Evolutionary conservation across 1,140 invertebrate species (phyloP), one percentile per base, ranked within the genome.

Genomic region (Drosophila chauvacae): DNA sequence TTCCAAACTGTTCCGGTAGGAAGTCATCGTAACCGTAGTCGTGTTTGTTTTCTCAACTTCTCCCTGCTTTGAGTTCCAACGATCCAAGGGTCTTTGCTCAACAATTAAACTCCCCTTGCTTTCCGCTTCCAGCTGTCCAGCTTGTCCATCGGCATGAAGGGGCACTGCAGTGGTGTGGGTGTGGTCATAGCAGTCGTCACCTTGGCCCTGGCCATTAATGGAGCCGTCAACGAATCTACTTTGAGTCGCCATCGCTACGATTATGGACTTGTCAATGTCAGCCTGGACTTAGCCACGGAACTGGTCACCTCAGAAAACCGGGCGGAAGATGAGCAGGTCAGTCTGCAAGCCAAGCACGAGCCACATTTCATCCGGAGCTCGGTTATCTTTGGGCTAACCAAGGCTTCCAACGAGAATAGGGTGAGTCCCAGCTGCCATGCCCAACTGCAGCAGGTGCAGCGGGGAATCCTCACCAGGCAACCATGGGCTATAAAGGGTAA

Each of bases 401-500:
- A 88, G 33, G 58, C 77, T 37, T 90, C 80, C 39, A 91, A 91
- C 35, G 74, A 66, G 35, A 91, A 81, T 45, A 76, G 81, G 41
- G 72, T 91, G n/a, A 91, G 76, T 77, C 50, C 55, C 16, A 63
- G 57, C 7, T 93, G 92, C 58, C 61, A 76, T 26, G 47, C 66
- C 35, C 81, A 92, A 14, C 23, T 93, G 65, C 78, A 88, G 48
- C 77, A 84, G n/a, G 71, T 93, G 28, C 81, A 90, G 44, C 64
- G 80, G 1, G 81, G 78, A 35, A 91, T 93, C 35, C 74, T 91
- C 13, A 65, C 60, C 20, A 91, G 86, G 41, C 90, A 92, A 47
- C 81, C 91, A 18, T 93, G 92, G 92, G 92, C 92, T 11, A 92
- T 93, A 47, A 93, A 92, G 77, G 91, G 92, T 92, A 42, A 72